These are phyloP conservation scores for Brachystomella parvula DNA, from an alignment of 1,140 invertebrate genomes.

Conservation along the genomic window DNA sequence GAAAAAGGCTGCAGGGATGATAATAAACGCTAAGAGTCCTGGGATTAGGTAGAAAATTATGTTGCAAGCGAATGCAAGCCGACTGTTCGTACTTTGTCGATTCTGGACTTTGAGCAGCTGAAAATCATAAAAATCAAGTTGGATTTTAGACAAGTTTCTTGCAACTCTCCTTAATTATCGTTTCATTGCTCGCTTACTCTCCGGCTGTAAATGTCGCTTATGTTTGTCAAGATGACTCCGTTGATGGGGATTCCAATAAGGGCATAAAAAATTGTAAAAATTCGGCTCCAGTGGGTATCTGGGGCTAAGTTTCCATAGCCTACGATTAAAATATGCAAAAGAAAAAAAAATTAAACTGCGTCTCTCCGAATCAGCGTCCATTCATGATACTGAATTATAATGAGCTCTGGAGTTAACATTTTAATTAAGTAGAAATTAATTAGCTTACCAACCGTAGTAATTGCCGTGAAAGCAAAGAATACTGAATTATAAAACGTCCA, in stretches of 20 bases:
- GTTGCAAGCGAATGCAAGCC: constrained; percentile 60
- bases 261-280: constrained; percentile 86
- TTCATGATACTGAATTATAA: not conserved
- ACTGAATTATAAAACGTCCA: constrained; percentile 92
- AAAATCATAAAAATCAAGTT: constrained; percentile 31
- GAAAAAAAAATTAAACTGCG: not conserved
- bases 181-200: constrained; percentile 49
- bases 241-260: constrained; percentile 91
- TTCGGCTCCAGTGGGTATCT: constrained; percentile 67
- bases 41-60: constrained; percentile 72
- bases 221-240: constrained; percentile 69
- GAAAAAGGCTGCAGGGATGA: constrained; percentile 83
- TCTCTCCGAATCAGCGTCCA: not conserved
- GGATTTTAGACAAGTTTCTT: not conserved
- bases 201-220: constrained; percentile 72
- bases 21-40: constrained; percentile 81
- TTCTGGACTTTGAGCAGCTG: constrained; percentile 58
- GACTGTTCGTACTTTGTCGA: constrained; percentile 58
- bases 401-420: too few species aligned
- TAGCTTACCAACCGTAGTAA: constrained; percentile 66
- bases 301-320: constrained; percentile 83
- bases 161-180: constrained; percentile 9
- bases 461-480: constrained; percentile 88
- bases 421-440: too few species aligned
- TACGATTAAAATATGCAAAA: constrained; percentile 40